Evolutionary conservation across 2,797 vertebrate genomes (phyloP), one percentile per base, ranked within the genome.

Genomic region (Sciurus carolinensis): DNA sequence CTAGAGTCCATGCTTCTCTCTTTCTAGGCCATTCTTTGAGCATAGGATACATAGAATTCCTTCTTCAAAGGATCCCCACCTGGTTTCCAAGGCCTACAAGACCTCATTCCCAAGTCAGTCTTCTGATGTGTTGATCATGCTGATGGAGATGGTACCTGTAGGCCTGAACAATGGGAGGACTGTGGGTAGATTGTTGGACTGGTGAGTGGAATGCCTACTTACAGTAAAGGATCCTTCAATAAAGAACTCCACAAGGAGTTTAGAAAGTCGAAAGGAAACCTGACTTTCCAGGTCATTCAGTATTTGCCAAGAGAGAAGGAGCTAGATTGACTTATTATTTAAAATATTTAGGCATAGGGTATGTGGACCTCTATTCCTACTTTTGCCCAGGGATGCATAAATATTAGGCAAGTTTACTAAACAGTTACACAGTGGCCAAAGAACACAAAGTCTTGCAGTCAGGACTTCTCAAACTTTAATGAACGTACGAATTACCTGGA

Each of bases 301-400:
- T n/a, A 24, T 59, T 86, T 94, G 17, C 76, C 59, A 91, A 93
- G 24, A 87, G 7, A 87, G 36, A 83, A 26, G 28, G 18, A 69
- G 75, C 52, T 83, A 87, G 52, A 24, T 88, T 44, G 13, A 39
- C 62, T 88, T 66, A 17, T 42, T 93, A 72, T 82, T 87, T 91
- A 90, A 76, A 94, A 84, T 91, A 93, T 81, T 90, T 90, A 87
- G 26, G 52, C 20, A 13, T 72, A 76, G 6, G 9, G 22, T 22
- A 64, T 36, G 28, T 7, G 33, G 39, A 11, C 39, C 14, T 91
- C 50, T 50, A 59, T 67, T 80, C 72, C 1, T 39, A 44, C 15
- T 42, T 4, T 89, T 67, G n/a, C 39, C 18, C 3, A 33, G 10
- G 24, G 13, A 80, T 52, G 30, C 9, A 33, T 18, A 59, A 36